Evolutionary conservation across 2,888 invertebrate species (phyloP), one percentile per base, ranked within the genome.

Genomic region (Linnaemya tessellans): DNA sequence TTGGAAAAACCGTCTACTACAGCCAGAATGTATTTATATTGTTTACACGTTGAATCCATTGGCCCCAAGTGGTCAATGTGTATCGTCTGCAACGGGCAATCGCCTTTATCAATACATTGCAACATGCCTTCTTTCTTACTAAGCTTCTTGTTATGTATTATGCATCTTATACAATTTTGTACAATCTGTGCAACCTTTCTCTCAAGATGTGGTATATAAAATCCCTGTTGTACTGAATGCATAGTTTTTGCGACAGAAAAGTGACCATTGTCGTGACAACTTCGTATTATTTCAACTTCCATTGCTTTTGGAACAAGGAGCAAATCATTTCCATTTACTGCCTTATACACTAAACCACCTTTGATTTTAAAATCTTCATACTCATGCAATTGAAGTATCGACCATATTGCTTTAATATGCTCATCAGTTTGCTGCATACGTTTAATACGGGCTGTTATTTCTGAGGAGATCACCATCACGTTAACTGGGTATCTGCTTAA

Each of bases 211-310:
- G 85, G 80, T 13, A 87, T 85, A 46, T 38, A 87, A 46, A 80
- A 85, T 3, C 60, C n/a, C 22, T 78, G 75, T 43, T 65, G 62
- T 13, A 86, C 58, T 1, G 49, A 15, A 35, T 78, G 82, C 51
- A 58, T 70, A 1, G 83, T 75, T 30, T 82, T 84, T 43, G 62
- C 54, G 9, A 41, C 15, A 3, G 62, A 35, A 67, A 80, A 84
- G 35, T 87, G 87, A 20, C 84, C 80, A 38, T 70, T 84, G 54
- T 82, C 64, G 43, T 88, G 81, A 22, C 65, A 62, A 20, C 51
- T 83, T 65, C 25, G 74, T n/a, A 87, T 84, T 38, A 87, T 80
- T 81, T 87, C 84, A 9, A 20, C n/a, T 41, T 68, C 60, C 58
- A 68, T 58, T 8, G 35, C 30, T 38, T 68, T 78, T 54, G 78